Evolutionary conservation across 2,797 vertebrate species (phyloP).

Genomic region (Pteropus rufus): DNA sequence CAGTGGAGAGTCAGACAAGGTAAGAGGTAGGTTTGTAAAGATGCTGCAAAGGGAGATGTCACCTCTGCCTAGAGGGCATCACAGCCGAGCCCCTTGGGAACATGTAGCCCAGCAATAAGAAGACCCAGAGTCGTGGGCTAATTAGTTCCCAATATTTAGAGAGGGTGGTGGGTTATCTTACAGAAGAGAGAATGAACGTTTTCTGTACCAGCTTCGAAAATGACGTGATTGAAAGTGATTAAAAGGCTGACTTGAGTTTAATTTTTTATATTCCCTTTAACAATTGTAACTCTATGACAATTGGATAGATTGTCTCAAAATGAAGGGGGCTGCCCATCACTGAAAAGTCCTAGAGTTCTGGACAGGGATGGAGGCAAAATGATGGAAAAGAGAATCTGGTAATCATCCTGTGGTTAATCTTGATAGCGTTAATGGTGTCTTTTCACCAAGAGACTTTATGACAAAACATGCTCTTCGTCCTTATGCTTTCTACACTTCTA

Average conservation of each 20-base stretch:
- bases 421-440: neutral
- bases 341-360: neutral
- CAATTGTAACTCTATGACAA: neutral
- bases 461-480: neutral
- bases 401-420: neutral
- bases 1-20: no score
- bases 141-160: neutral
- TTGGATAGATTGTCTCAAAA: neutral
- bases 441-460: neutral
- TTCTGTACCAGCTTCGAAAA: neutral
- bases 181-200: neutral
- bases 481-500: neutral
- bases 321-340: neutral
- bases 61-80: fast-evolving
- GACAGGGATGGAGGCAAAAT: no score
- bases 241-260: neutral
- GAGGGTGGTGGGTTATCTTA: no score
- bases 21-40: neutral
- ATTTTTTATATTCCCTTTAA: neutral
- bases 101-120: neutral
- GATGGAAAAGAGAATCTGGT: neutral
- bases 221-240: neutral
- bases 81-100: neutral
- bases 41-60: neutral
- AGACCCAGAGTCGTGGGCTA: neutral